A percentile compares a stretch with the other conserved stretches of the same genome.
phyloP scores from a whole-genome alignment of 1,140 invertebrate species.

The Magallana angulata region DNA sequence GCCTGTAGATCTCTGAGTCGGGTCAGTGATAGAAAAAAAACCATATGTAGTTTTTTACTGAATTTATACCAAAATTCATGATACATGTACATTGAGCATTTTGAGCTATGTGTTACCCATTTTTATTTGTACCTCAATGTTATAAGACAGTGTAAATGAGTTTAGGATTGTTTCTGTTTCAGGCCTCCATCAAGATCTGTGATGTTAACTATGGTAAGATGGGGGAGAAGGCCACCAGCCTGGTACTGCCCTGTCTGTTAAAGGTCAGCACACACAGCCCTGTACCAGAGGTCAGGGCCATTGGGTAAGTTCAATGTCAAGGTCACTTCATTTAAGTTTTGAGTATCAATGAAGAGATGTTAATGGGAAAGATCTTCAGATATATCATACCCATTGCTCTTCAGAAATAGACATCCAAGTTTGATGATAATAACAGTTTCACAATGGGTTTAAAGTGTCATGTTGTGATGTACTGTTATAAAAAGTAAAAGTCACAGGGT shows the following conservation, averaged over 20 bases:
- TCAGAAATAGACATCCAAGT: no score
- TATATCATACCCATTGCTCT: not conserved
- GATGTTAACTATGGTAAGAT: slow-evolving; percentile 89
- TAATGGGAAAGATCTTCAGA: not conserved
- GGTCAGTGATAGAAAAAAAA: slow-evolving; percentile 79
- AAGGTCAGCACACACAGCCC: slow-evolving; percentile 88
- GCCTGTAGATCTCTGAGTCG: slow-evolving; percentile 89
- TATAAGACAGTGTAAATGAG: no score
- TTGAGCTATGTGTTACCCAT: no score
- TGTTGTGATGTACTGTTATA: not conserved
- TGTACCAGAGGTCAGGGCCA: slow-evolving; percentile 88
- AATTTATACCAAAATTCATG: no score
- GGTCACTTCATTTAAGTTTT: no score
- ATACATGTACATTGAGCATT: not conserved
- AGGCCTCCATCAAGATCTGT: slow-evolving; percentile 89
- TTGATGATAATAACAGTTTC: no score
- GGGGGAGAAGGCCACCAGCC: slow-evolving; percentile 87
- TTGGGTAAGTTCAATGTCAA: slow-evolving; percentile 79
- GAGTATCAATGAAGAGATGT: no score
- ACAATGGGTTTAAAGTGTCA: not conserved
- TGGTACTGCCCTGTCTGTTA: slow-evolving; percentile 89
- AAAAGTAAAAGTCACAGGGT: not conserved
- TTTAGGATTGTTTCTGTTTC: not conserved
- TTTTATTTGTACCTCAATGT: no score
- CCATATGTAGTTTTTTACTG: not conserved